These are phyloP conservation scores for Coecobrya sp. DNA, from an alignment of 2,888 invertebrate species.

Conservation along the genomic window DNA sequence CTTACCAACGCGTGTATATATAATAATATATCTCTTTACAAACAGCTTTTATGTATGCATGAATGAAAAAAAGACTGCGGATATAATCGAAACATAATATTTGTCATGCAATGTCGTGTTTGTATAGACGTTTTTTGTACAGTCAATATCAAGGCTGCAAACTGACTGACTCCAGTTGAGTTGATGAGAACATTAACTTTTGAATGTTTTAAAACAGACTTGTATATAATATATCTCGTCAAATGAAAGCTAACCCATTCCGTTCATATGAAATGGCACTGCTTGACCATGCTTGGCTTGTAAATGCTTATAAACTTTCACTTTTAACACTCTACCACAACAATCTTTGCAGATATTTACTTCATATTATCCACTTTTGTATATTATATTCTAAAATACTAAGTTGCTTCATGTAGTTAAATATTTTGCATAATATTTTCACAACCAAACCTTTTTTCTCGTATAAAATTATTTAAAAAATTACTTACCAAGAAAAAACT, in stretches of 20 bases:
- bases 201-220: conserved; percentile 9
- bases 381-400: background rate
- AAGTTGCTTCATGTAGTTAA: background rate
- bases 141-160: conserved; percentile 5
- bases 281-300: conserved; percentile 53
- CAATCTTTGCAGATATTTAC: background rate
- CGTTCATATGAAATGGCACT: background rate
- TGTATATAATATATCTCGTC: background rate
- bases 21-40: background rate
- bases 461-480: background rate
- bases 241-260: background rate
- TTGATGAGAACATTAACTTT: conserved; percentile 13
- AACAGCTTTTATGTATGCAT: conserved; percentile 25
- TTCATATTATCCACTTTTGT: too few relatives aligned
- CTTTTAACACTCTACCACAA: background rate
- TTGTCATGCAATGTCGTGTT: background rate
- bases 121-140: conserved; percentile 12
- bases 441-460: conserved; percentile 5
- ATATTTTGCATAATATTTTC: background rate
- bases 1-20: background rate
- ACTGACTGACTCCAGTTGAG: background rate
- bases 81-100: background rate
- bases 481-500: background rate
- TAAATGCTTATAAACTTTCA: conserved; percentile 21
- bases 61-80: background rate